These are phyloP conservation scores for Drosophila insularis DNA, from an alignment of 1,140 invertebrate species.

Conservation along the genomic window DNA sequence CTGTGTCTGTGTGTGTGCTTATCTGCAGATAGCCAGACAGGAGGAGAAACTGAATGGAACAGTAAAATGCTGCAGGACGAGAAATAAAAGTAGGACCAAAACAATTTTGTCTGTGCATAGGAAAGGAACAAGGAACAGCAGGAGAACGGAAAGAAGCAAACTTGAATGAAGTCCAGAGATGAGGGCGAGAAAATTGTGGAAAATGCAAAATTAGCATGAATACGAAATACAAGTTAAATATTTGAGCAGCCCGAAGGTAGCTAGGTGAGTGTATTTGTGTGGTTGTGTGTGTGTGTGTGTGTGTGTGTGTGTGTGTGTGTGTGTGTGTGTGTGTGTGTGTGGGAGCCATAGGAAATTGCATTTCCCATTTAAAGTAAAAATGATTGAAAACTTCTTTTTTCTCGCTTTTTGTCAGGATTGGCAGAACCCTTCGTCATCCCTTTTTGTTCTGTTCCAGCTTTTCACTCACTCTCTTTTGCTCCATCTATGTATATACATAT, in stretches of 20 bases:
- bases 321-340: constrained; percentile 1
- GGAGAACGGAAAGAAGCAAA: not conserved
- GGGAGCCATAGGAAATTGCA: constrained; percentile 66
- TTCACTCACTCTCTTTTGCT: not conserved
- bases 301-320: constrained; percentile 13
- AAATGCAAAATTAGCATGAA: constrained; percentile 81
- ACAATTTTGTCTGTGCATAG: constrained; percentile 18
- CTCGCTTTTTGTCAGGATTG: not conserved
- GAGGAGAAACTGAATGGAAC: constrained; percentile 42
- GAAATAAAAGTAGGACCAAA: constrained; percentile 24
- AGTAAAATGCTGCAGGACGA: constrained; percentile 49
- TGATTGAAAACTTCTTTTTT: not conserved
- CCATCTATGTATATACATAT: not conserved
- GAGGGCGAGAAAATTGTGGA: constrained; percentile 70
- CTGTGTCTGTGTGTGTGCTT: constrained; percentile 39
- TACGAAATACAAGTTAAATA: constrained; percentile 81
- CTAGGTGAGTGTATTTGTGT: constrained; percentile 15
- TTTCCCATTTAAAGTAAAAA: constrained; percentile 35
- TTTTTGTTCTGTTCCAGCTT: not conserved
- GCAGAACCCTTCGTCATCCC: not conserved
- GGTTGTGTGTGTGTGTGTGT: constrained; percentile 11
- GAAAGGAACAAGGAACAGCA: constrained; percentile 3
- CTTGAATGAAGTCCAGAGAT: constrained; percentile 2
- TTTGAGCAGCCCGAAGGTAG: constrained; percentile 67
- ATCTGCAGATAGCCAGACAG: constrained; percentile 41